A percentile compares a stretch with the other conserved stretches of the same genome.
Evolutionary conservation across 2,113 vertebrate species (phyloP).

Genomic region (Eira barbara): DNA sequence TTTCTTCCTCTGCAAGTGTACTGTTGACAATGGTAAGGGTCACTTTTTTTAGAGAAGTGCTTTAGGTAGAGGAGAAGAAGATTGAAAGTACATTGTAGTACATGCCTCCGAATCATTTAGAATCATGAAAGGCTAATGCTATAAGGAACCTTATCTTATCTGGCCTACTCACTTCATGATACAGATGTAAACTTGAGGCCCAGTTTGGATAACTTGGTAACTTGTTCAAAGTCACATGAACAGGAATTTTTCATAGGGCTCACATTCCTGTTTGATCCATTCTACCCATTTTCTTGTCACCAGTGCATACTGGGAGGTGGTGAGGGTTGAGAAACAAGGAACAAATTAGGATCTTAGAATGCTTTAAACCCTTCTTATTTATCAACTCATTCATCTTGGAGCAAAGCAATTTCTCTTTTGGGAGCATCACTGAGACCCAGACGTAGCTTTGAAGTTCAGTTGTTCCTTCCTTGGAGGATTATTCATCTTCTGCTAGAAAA

Average conservation of each 20-base stretch:
- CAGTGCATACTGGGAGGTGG: background rate
- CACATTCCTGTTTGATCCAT: background rate
- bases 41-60: background rate
- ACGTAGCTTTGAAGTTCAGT: background rate
- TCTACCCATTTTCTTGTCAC: background rate
- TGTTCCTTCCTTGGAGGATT: background rate
- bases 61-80: background rate
- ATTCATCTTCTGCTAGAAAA: background rate
- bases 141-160: background rate
- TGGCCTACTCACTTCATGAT: background rate
- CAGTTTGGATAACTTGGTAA: background rate
- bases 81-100: background rate
- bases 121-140: background rate
- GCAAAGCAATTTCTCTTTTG: background rate
- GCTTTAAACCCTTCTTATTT: background rate
- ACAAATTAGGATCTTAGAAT: background rate
- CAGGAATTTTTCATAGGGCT: background rate
- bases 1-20: conserved; percentile 5
- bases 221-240: background rate
- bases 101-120: background rate
- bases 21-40: background rate
- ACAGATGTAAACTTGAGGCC: background rate
- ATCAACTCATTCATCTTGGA: background rate
- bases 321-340: background rate
- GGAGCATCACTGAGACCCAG: background rate